These are phyloP conservation scores for Latrodectus elegans DNA, from an alignment of 2,888 invertebrate genomes.

Conservation along the genomic window DNA sequence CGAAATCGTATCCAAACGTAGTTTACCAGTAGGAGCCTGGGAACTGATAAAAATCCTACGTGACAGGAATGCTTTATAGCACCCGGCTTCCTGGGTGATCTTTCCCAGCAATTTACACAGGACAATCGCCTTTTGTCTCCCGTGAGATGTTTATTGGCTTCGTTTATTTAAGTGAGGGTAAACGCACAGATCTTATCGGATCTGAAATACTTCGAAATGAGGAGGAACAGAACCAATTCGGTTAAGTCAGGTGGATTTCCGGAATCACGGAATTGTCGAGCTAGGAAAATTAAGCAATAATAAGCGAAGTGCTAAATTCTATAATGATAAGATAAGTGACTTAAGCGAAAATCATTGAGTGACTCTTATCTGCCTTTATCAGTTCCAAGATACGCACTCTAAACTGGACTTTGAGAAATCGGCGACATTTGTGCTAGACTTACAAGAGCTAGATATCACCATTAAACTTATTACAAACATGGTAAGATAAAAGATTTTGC, in stretches of 20 bases:
- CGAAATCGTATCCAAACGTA: neutral
- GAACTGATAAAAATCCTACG: neutral
- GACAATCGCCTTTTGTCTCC: slow-evolving; percentile 1
- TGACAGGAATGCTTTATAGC: neutral
- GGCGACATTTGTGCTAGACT: too few species aligned
- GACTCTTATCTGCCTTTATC: too few species aligned
- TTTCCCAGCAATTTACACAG: slow-evolving; percentile 22
- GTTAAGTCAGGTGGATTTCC: neutral
- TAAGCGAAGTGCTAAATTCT: too few species aligned
- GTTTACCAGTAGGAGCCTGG: neutral
- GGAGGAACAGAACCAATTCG: neutral
- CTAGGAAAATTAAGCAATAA: neutral
- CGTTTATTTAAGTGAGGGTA: slow-evolving; percentile 24
- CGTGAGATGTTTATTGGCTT: slow-evolving; percentile 12
- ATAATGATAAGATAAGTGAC: too few species aligned
- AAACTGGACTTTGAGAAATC: too few species aligned
- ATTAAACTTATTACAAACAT: too few species aligned
- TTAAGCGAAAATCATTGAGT: too few species aligned
- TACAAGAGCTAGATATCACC: too few species aligned
- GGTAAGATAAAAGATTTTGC: too few species aligned
- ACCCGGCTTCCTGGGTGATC: neutral
- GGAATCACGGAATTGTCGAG: slow-evolving; percentile 1
- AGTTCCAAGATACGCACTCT: too few species aligned
- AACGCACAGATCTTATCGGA: slow-evolving; percentile 29
- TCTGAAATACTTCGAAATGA: too few species aligned